These are phyloP conservation scores for Poecile atricapillus DNA, from an alignment of 2,113 vertebrate genomes.

Conservation along the genomic window DNA sequence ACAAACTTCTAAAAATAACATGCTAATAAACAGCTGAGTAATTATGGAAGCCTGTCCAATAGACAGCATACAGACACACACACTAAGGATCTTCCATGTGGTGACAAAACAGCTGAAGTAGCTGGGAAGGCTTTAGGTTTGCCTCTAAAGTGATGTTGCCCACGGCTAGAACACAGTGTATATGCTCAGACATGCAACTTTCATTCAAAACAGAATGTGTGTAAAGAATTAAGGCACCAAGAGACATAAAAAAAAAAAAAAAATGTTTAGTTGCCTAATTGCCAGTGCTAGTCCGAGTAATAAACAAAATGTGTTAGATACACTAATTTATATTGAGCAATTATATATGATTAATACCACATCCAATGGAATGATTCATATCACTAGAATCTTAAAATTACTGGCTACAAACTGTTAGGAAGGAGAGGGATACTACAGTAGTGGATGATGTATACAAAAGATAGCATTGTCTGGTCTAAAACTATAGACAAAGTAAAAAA, in stretches of 20 bases:
- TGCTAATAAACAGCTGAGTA: neutral
- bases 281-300: neutral
- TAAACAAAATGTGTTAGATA: conserved; percentile 33
- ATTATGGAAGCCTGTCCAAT: neutral
- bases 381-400: conserved; percentile 15
- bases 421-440: neutral
- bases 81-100: neutral
- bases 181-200: conserved; percentile 36
- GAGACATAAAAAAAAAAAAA: neutral
- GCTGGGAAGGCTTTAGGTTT: neutral
- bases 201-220: conserved; percentile 2
- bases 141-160: conserved; percentile 11
- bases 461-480: neutral
- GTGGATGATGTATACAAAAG: neutral
- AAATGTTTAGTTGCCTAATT: neutral
- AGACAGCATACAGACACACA: neutral
- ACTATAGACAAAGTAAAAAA: neutral
- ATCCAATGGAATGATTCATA: neutral
- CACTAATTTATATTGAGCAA: conserved; percentile 11
- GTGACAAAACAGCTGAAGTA: conserved; percentile 7
- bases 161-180: neutral
- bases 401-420: neutral
- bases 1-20: neutral
- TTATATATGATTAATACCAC: conserved; percentile 8
- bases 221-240: conserved; percentile 16